Base-by-base conservation (phyloP, 2,888 invertebrate genomes). In the Cantharis flavilabris region DNA sequence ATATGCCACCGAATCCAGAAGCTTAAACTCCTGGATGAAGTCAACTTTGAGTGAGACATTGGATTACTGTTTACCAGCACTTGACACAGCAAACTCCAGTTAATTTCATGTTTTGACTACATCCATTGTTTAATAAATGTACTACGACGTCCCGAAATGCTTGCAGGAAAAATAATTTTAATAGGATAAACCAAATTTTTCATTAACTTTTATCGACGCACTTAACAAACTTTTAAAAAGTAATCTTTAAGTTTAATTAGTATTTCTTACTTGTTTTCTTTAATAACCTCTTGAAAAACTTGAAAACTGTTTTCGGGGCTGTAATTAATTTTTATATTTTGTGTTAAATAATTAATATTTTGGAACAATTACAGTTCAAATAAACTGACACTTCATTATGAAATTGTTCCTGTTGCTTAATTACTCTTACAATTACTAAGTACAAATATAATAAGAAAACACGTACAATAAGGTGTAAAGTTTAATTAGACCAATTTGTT, bases 11-110 rank as follows among this genome's bases (percentile, higher is more conserved):
- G 72, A 72, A 76, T 72, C 75, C 75, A 30, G 73, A 71, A 72
- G 75, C 71, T 69, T 72, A 77, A 72, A 77, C 49, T 77, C 75
- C 75, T 72, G 70, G 65, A 67, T 65, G 69, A 77, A 74, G 74
- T 74, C 74, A 70, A 72, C 74, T 74, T 79, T 72, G 74, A 73
- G 72, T 69, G 79, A 80, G 79, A 79, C 79, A 79, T 79, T 80
- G 81, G 81, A 81, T 82, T 81, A 79, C 79, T 80, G 81, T 81
- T 82, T 81, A 79, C 80, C 79, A 81, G 80, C 80, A 76, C 77
- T 76, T 80, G 80, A 82, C 80, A 79, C 74, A 76, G 78, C 77
- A 81, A 77, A 81, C 80, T 76, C 71, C 49, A 73, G 76, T 76
- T 76, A 73, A 76, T 73, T 73, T 76, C 70, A 73, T 73, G 70